Percentiles rank a stretch among this genome's conserved stretches.
Conservation (phyloP, 1,140 invertebrate species). For the Vanessa atalanta region DNA sequence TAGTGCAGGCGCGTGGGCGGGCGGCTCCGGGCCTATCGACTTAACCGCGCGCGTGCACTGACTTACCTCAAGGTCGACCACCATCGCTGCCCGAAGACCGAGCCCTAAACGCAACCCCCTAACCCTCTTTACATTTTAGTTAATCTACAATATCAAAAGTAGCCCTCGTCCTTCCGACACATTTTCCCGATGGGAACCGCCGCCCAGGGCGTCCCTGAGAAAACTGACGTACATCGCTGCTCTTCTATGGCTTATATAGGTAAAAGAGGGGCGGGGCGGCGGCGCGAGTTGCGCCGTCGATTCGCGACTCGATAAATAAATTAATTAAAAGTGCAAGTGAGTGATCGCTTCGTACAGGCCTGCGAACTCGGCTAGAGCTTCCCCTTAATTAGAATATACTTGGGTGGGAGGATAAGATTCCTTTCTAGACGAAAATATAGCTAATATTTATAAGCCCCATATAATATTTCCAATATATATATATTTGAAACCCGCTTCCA, state of each 20-base stretch:
- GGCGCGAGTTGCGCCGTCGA: conserved; percentile 78
- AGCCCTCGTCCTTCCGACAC: conserved; percentile 66
- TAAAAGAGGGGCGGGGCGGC: conserved; percentile 67
- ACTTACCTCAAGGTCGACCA: conserved; percentile 74
- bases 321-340: conserved; percentile 81
- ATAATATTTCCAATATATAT: neutral
- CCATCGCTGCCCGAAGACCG: conserved; percentile 47
- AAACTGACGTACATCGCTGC: conserved; percentile 74
- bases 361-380: conserved; percentile 67
- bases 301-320: conserved; percentile 80
- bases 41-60: conserved; percentile 55
- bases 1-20: conserved; percentile 73
- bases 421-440: conserved; percentile 31
- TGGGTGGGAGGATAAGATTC: conserved; percentile 48
- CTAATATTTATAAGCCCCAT: neutral
- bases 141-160: conserved; percentile 58
- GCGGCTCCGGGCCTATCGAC: conserved; percentile 66
- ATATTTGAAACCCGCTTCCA: no score
- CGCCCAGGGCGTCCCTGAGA: conserved; percentile 67
- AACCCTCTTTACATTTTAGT: conserved; percentile 54
- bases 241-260: conserved; percentile 68
- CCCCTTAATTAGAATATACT: conserved; percentile 73
- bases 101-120: conserved; percentile 51
- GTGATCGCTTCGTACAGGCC: conserved; percentile 74
- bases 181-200: conserved; percentile 62